Evolutionary conservation across 1,140 invertebrate species (phyloP), one percentile per base, ranked within the genome.

Genomic region (Littorina saxatilis): DNA sequence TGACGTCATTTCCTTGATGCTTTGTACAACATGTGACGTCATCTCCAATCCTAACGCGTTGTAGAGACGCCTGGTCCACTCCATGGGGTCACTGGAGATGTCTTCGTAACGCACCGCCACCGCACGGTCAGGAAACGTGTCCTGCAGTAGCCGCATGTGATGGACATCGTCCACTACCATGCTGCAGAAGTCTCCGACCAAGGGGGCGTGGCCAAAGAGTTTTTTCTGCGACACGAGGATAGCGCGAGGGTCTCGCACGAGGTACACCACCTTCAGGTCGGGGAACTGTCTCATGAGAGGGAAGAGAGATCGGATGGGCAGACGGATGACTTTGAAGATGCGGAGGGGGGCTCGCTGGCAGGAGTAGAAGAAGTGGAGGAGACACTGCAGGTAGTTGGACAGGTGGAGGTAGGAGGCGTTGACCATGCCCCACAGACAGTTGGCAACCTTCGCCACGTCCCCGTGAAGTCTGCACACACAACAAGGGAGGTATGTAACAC

Each of bases 331-430:
- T 43, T 68, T 68, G 70, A 73, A 27, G 43, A 52, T 39, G 70
- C 39, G 39, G 43, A 50, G 27, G 13, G 27, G 27, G 9, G 70
- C 9, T 32, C 5, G 32, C 13, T 39, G 66, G 55, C 76, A 78
- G 20, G n/a, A 20, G 35, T 43, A 15, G 35, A 35, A 78, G 76
- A 78, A 78, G 55, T 66, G 43, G 35, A 78, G 11, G 37, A 78
- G 76, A 39, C 76, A 78, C 76, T 78, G 76, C 55, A 78, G 55
- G 55, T 78, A 78, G 76, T 78, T 55, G 11, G 76, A 37, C 76
- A 78, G 76, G 76, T 78, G 63, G 76, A 78, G 55, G 76, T 78
- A 78, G 55, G 35, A 27, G 55, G 63, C 76, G 35, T 61, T 78
- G 17, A 78, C 37, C 55, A 78, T 78, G 76, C 20, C n/a, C 11